Base-by-base conservation (phyloP, 2,888 invertebrate species). In the Mylabris sibirica region DNA sequence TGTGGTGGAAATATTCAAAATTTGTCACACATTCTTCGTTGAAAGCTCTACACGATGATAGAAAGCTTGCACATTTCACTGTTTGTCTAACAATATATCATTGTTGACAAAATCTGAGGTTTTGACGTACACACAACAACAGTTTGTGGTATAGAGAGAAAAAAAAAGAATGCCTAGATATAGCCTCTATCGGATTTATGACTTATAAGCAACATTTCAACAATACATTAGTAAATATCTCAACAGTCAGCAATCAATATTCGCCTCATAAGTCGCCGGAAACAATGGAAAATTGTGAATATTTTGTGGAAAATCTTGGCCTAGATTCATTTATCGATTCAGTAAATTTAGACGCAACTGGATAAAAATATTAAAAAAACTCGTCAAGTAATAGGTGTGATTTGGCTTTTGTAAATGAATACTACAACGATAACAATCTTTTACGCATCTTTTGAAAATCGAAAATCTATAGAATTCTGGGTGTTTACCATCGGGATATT, bases 311-410 rank as follows among this genome's bases (percentile, higher is more conserved):
- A 57, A 57, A 57, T 57, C 57, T 22, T 57, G 57, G 57, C 24
- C 57, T 57, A 24, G 24, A 57, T 57, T 57, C 57, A 57, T 24
- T 57, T 24, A 24, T 14, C 57, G 57, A 57, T 11, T 57, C 57
- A 3, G 24, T 24, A 24, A 11, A 24, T 57, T 57, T 12, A 24
- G 12, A 49, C 4, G 17, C 44, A 44, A 44, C 11, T 5, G 5
- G 44, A n/a, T 44, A 17, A 44, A 8, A 11, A 44, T 30, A 8
- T 8, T 30, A 8, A 30, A 30, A 30, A 30, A 30, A 6, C 30
- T 30, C 30, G 30, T 30, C 8, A 8, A 30, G 5, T 30, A 30
- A 8, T 30, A 30, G 30, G 30, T 30, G 30, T 30, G 30, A 30
- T 30, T 30, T 1, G 30, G 30, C 3, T 3, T 30, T 30, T 30